A percentile compares a stretch with the other conserved stretches of the same genome.
Evolutionary conservation across 2,888 invertebrate species (phyloP).

Genomic region (Polyommatus icarus): DNA sequence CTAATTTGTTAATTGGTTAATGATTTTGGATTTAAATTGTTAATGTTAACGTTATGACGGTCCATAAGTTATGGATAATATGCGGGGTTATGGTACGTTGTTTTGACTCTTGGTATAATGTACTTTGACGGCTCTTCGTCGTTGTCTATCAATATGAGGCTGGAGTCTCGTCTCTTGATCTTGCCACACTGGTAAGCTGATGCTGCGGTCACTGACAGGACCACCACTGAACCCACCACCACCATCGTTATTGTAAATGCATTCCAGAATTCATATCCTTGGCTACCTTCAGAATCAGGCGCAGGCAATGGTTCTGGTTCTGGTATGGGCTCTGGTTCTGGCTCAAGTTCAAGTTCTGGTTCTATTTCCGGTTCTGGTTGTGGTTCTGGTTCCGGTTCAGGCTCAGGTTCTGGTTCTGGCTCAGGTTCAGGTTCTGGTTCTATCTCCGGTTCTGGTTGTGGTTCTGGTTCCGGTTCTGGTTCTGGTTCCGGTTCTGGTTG

Average conservation of each 20-base stretch:
- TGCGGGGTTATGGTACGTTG: conserved; percentile 31
- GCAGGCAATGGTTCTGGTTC: conserved; percentile 57
- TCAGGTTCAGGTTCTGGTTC: neutral
- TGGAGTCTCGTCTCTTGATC: conserved; percentile 35
- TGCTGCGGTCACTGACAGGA: conserved; percentile 42
- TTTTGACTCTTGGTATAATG: conserved; percentile 42
- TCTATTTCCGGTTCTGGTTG: neutral
- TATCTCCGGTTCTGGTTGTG: conserved; percentile 12
- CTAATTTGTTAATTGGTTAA: neutral
- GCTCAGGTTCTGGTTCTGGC: neutral
- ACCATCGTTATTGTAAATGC: conserved; percentile 47
- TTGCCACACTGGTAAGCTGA: conserved; percentile 49
- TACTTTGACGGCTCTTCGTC: conserved; percentile 43
- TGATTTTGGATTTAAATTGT: too few relatives aligned
- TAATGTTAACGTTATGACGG: neutral
- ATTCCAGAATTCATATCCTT: conserved; percentile 44
- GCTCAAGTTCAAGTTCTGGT: neutral
- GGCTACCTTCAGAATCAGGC: conserved; percentile 45
- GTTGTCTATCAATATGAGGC: conserved; percentile 36
- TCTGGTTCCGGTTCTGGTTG: neutral
- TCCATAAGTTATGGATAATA: neutral
- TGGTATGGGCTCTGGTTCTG: conserved; percentile 37
- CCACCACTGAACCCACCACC: conserved; percentile 40
- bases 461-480: conserved; percentile 39
- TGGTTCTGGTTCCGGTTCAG: conserved; percentile 39